Conservation (phyloP, 2,113 vertebrate species). For the Paedocypris sp. region DNA sequence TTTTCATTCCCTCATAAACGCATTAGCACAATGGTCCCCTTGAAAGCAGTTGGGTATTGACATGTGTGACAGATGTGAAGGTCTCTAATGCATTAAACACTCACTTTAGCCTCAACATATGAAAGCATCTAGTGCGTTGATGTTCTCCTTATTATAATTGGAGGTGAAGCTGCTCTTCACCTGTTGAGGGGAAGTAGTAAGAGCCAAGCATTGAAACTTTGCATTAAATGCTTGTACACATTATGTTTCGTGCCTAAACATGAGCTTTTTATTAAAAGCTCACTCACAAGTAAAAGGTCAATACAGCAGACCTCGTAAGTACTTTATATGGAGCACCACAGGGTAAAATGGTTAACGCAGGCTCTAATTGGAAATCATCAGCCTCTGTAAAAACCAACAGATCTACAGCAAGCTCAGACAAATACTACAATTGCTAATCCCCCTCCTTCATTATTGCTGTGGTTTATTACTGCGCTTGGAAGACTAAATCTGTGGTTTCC, state of each 20-base stretch:
- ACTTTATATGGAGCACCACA: conserved; percentile 52
- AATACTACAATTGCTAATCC: conserved; percentile 64
- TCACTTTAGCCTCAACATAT: background rate
- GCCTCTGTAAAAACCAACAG: conserved; percentile 58
- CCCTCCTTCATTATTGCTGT: conserved; percentile 63
- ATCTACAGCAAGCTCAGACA: conserved; percentile 60
- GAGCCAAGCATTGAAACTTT: too few species aligned
- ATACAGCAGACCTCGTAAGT: conserved; percentile 51
- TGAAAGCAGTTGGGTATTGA: conserved; percentile 46
- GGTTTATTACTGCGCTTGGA: conserved; percentile 66
- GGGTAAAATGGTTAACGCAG: conserved; percentile 48
- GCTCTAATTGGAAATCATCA: conserved; percentile 66
- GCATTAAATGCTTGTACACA: too few species aligned
- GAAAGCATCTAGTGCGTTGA: background rate
- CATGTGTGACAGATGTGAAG: conserved; percentile 35
- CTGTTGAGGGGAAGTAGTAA: too few species aligned
- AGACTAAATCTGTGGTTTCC: conserved; percentile 67
- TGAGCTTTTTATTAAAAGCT: too few species aligned
- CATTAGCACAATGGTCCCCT: conserved; percentile 51
- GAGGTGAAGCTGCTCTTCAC: too few species aligned
- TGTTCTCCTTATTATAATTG: too few species aligned
- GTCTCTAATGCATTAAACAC: conserved; percentile 24
- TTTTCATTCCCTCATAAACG: conserved; percentile 51
- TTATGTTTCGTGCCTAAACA: too few species aligned
- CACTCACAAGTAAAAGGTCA: conserved; percentile 55